phyloP scores from a whole-genome alignment of 92 coral and sea anemone genomes.

The Blastomussa wellsi region DNA sequence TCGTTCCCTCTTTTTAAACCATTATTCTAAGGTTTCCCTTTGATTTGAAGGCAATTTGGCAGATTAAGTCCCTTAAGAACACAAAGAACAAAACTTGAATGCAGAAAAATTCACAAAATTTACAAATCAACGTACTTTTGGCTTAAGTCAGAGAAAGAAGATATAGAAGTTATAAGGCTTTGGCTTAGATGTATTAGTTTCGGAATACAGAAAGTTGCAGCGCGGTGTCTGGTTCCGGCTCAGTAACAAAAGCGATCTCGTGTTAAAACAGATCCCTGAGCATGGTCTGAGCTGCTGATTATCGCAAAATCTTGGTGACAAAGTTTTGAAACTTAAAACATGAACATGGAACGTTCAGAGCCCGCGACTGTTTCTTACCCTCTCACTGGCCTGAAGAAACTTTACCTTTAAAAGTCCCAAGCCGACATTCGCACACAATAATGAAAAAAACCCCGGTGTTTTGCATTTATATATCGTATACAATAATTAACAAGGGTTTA shows the following conservation, averaged over 20 bases:
- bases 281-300: neutral
- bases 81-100: neutral
- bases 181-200: neutral
- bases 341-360: neutral
- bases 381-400: neutral
- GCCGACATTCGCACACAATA: no score
- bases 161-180: neutral
- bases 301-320: neutral
- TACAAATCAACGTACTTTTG: neutral
- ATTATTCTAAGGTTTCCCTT: no score
- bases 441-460: no score
- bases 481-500: neutral
- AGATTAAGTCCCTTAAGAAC: no score
- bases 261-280: neutral
- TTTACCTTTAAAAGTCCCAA: neutral
- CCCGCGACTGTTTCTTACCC: neutral
- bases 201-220: neutral
- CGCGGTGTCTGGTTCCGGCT: conserved; percentile 8
- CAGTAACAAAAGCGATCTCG: neutral
- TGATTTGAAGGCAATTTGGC: no score
- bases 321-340: neutral
- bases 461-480: no score
- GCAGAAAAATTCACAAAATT: neutral
- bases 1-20: no score
- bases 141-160: neutral